Evolutionary conservation across 2,113 vertebrate genomes (phyloP).

Genomic region (Poeciliopsis retropinna): DNA sequence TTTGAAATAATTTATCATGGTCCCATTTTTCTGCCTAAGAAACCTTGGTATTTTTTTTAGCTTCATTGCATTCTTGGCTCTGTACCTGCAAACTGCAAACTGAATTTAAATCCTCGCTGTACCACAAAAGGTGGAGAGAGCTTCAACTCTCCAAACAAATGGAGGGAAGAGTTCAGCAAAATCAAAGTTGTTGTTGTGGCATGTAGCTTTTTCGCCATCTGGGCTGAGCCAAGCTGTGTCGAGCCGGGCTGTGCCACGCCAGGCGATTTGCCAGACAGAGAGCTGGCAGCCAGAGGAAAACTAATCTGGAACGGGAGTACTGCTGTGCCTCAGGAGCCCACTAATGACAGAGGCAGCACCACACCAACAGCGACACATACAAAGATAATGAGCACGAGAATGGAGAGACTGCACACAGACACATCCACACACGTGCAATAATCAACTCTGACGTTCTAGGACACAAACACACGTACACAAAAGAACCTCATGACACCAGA

Average conservation of each 20-base stretch:
- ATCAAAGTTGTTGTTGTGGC: conserved; percentile 73
- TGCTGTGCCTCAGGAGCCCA: conserved; percentile 76
- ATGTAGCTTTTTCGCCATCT: conserved; percentile 74
- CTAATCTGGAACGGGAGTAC: conserved; percentile 80
- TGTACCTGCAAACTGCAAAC: conserved; percentile 29
- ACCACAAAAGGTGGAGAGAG: conserved; percentile 32
- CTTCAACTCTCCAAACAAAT: conserved; percentile 37
- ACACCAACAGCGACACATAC: conserved; percentile 63
- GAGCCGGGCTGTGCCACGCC: conserved; percentile 68
- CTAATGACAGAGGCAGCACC: conserved; percentile 76
- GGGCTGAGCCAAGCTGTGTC: conserved; percentile 71
- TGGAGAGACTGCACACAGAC: conserved; percentile 54
- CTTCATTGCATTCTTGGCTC: neutral
- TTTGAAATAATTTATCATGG: neutral
- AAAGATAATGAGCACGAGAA: conserved; percentile 73
- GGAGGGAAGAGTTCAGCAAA: conserved; percentile 54
- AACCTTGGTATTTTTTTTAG: neutral
- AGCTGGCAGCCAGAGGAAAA: conserved; percentile 74
- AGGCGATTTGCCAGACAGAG: conserved; percentile 77
- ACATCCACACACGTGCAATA: conserved; percentile 53
- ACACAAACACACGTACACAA: conserved; percentile 27
- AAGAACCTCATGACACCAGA: conserved; percentile 44
- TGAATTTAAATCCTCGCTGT: conserved; percentile 46
- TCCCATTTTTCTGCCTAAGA: neutral
- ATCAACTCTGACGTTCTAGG: conserved; percentile 49